Evolutionary conservation across 2,888 invertebrate species (phyloP), one percentile per base, ranked within the genome.

Genomic region (Acanthosepion esculentum): DNA sequence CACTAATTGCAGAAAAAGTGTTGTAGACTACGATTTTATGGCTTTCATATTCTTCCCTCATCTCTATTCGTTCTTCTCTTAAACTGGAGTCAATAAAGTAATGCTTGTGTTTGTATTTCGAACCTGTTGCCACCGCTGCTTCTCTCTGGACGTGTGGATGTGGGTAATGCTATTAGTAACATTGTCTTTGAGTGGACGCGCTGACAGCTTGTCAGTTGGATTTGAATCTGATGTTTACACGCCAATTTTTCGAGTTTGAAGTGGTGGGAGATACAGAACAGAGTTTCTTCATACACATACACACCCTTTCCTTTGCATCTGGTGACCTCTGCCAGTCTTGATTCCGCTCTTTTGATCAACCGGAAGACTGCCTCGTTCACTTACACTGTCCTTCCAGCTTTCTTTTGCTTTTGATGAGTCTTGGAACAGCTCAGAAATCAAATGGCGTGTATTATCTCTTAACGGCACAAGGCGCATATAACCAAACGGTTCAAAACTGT

Each of bases 161-260:
- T 18, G n/a, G n/a, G 8, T n/a, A 18, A 33, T 78, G n/a, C 59
- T 59, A 59, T 59, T 59, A 59, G 20, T n/a, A 78, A n/a, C n/a
- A n/a, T 33, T 78, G 78, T n/a, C 78, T 78, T 78, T 78, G 78
- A 78, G n/a, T 33, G 18, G 78, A 78, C 12, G 78, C n/a, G n/a
- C n/a, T 78, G 78, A 78, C 78, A 78, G 78, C n/a, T 78, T 78
- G 78, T 78, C 78, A 78, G n/a, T n/a, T 78, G 78, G n/a, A 78
- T 78, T 33, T 33, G 33, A 78, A 78, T 78, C 78, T 33, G 10
- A 78, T n/a, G 78, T 78, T 78, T 78, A 78, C n/a, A n/a, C 78
- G n/a, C 78, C 78, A n/a, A 78, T 78, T 78, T 78, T 10, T 78
- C n/a, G 4, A 10, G 78, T 78, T 33, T 78, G 78, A 78, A n/a